phyloP scores from a whole-genome alignment of 2,113 vertebrate species.

The Butorides virescens region DNA sequence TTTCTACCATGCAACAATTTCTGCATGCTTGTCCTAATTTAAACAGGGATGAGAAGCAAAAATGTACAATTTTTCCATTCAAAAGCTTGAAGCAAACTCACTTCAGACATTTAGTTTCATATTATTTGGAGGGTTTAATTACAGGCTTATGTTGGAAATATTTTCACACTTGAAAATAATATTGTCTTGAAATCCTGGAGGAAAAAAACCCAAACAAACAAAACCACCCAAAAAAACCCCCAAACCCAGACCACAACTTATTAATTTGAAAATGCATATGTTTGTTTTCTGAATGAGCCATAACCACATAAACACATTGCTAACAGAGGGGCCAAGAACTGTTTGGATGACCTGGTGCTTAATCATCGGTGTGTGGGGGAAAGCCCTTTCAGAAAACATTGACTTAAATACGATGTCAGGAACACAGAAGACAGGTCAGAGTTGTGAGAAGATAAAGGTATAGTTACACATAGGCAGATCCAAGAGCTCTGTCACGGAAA shows the following conservation, averaged over 20 bases:
- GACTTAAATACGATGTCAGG: not conserved
- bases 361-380: accelerated
- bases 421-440: not conserved
- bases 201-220: not conserved
- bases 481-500: not conserved
- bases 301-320: not conserved
- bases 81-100: not conserved
- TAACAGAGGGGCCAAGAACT: not conserved
- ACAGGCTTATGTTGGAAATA: not conserved
- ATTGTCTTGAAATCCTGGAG: not conserved
- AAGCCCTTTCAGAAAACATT: not conserved
- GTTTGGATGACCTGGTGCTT: not conserved
- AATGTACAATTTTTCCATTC: not conserved
- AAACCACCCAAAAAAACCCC: not conserved
- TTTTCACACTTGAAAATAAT: not conserved
- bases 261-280: not conserved
- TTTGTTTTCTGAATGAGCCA: not conserved
- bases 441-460: not conserved
- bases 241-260: not conserved
- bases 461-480: not conserved
- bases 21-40: not conserved
- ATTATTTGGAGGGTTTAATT: not conserved
- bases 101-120: not conserved
- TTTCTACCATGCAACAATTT: not conserved
- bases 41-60: not conserved